A percentile compares a stretch with the other conserved stretches of the same genome.
These are phyloP conservation scores for Diadema setosum DNA, from an alignment of 35 echinoderm and acorn worm species.

Conservation along the genomic window DNA sequence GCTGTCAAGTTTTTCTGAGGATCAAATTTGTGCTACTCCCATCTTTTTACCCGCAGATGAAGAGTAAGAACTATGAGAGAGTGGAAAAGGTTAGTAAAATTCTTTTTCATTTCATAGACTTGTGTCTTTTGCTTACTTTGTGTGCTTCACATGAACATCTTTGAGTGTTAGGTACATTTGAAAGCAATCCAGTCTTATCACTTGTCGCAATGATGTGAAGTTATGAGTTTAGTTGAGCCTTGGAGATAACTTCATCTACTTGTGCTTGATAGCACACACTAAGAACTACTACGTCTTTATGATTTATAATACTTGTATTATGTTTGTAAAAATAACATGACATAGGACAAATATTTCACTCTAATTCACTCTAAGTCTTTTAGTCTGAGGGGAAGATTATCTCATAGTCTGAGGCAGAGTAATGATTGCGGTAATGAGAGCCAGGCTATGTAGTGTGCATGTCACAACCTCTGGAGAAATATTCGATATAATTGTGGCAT, in stretches of 20 bases:
- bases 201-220: neutral
- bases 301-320: no score
- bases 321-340: no score
- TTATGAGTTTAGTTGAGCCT: neutral
- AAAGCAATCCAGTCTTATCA: neutral
- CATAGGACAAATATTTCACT: no score
- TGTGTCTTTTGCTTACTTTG: neutral
- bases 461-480: no score
- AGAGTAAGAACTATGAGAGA: slow-evolving; percentile 86
- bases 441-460: no score
- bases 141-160: neutral
- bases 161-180: neutral
- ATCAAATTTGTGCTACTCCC: no score
- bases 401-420: no score
- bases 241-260: neutral
- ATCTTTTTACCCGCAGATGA: slow-evolving; percentile 73
- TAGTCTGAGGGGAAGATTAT: no score
- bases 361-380: no score
- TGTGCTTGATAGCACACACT: neutral
- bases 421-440: no score
- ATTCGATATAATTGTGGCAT: no score
- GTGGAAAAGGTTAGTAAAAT: slow-evolving; percentile 87
- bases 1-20: no score
- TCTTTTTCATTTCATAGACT: neutral
- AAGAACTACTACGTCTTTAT: neutral